A percentile compares a stretch with the other conserved stretches of the same genome.
Conservation (phyloP, 1,140 invertebrate species). For the Frieseomelitta varia region DNA sequence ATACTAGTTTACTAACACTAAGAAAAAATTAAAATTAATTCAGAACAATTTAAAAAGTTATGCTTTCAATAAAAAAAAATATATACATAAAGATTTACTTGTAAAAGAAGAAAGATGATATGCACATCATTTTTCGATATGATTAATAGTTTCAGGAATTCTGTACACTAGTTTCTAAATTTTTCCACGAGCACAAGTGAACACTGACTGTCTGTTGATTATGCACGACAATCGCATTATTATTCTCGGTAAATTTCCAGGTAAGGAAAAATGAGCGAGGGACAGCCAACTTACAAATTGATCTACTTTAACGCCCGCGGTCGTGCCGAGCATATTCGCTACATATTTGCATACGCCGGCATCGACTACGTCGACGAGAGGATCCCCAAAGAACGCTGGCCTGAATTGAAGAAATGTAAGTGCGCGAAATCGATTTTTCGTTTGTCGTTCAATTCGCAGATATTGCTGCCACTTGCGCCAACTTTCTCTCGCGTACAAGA, state of each 20-base stretch:
- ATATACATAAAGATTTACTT: no score
- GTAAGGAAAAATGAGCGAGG: constrained; percentile 64
- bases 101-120: no score
- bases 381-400: constrained; percentile 83
- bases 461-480: not conserved
- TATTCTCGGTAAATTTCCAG: constrained; percentile 14
- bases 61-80: no score
- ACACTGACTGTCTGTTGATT: not conserved
- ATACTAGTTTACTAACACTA: no score
- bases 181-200: no score
- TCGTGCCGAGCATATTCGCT: constrained; percentile 86
- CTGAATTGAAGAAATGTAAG: constrained; percentile 83
- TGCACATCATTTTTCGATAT: not conserved
- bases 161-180: not conserved
- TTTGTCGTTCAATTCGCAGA: not conserved
- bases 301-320: constrained; percentile 87
- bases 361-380: constrained; percentile 86
- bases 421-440: not conserved
- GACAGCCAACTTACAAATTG: constrained; percentile 83
- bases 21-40: no score
- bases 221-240: not conserved
- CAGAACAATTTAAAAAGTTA: no score
- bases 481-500: not conserved
- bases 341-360: constrained; percentile 85
- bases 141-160: not conserved